phyloP scores from a whole-genome alignment of 2,797 vertebrate genomes.

The Alosa sapidissima region DNA sequence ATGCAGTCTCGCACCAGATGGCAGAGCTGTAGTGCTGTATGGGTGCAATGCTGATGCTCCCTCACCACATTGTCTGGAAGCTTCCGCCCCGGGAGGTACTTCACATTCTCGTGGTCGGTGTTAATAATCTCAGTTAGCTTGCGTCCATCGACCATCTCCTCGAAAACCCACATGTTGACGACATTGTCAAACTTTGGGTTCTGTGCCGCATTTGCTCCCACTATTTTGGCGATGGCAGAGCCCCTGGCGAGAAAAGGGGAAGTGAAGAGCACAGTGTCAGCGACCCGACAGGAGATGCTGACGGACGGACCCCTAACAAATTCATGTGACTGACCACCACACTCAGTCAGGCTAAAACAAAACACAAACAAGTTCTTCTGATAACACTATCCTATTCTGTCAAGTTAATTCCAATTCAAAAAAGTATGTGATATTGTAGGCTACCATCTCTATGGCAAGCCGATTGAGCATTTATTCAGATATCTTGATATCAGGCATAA shows the following conservation, averaged over 20 bases:
- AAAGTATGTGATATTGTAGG: not conserved
- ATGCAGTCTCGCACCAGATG: not conserved
- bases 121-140: conserved; percentile 96
- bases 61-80: conserved; percentile 92
- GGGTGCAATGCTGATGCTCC: not conserved
- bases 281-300: not conserved
- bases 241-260: conserved; percentile 75
- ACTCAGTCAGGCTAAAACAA: not conserved
- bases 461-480: too few relatives aligned
- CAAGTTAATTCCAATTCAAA: not conserved
- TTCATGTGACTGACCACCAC: not conserved
- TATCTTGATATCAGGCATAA: too few relatives aligned
- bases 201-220: conserved; percentile 80
- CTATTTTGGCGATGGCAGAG: conserved; percentile 93
- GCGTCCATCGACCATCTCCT: conserved; percentile 85
- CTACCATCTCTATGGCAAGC: too few relatives aligned
- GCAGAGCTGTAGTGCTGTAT: not conserved
- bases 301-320: not conserved
- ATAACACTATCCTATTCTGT: not conserved
- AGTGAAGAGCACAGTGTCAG: not conserved
- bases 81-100: conserved; percentile 92
- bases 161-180: conserved; percentile 96
- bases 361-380: not conserved
- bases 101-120: conserved; percentile 90
- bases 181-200: conserved; percentile 80